These are phyloP conservation scores for Tethea ocularis DNA, from an alignment of 2,888 invertebrate species.

Conservation along the genomic window DNA sequence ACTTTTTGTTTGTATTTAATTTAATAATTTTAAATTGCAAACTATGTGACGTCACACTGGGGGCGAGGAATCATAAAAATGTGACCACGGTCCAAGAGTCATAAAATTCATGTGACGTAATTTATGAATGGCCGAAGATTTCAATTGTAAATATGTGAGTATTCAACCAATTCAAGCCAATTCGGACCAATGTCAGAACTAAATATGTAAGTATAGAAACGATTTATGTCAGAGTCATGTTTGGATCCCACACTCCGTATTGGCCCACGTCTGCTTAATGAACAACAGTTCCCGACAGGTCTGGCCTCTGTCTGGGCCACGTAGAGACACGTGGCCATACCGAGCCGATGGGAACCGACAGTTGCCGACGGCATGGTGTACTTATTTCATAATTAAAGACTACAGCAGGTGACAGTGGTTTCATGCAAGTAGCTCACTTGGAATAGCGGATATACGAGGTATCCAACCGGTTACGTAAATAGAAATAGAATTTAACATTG, in stretches of 20 bases:
- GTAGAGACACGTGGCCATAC: neutral
- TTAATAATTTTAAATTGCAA: no score
- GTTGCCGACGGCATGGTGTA: conserved; percentile 16
- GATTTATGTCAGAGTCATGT: neutral
- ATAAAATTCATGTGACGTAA: no score
- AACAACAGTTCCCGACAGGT: neutral
- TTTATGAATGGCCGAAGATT: no score
- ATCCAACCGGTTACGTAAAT: conserved; percentile 13
- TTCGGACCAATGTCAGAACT: neutral
- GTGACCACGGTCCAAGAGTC: no score
- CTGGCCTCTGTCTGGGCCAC: neutral
- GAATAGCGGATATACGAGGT: no score
- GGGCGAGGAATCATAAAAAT: no score
- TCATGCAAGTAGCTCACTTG: no score
- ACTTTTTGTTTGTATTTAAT: no score
- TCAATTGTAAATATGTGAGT: no score
- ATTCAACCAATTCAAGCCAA: no score
- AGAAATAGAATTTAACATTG: conserved; percentile 24
- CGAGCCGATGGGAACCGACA: conserved; percentile 23
- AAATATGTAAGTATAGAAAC: neutral
- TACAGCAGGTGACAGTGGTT: conserved; percentile 3
- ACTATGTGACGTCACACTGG: no score
- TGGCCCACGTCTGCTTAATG: conserved; percentile 54
- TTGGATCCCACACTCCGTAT: conserved; percentile 37
- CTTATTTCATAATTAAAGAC: conserved; percentile 17